Conservation (phyloP, 2,797 vertebrate species). For the Bryconaethiops microstoma region DNA sequence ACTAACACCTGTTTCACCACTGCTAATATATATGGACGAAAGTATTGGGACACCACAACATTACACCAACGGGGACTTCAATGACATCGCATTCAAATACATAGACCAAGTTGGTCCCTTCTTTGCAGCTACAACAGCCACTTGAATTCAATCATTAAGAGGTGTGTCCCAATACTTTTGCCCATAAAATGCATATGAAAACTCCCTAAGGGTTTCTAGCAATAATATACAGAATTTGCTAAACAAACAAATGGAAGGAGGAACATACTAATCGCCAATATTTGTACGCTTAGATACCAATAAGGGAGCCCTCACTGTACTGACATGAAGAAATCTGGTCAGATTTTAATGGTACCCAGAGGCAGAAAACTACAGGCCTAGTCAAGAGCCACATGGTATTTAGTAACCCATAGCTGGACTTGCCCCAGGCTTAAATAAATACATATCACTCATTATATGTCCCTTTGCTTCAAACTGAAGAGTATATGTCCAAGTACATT, state of each 20-base stretch:
- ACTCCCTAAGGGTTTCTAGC: neutral
- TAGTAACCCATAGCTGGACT: conserved; percentile 4
- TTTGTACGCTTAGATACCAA: neutral
- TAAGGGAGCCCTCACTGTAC: conserved; percentile 26
- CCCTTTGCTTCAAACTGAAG: neutral
- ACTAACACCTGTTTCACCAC: too few relatives aligned
- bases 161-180: too few relatives aligned
- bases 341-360: conserved; percentile 30
- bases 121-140: too few relatives aligned
- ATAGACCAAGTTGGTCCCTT: too few relatives aligned
- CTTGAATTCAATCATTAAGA: too few relatives aligned
- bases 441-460: conserved; percentile 31
- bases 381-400: neutral
- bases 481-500: neutral
- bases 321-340: neutral
- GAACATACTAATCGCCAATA: neutral
- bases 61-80: too few relatives aligned
- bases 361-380: conserved; percentile 22
- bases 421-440: conserved; percentile 43
- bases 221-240: neutral
- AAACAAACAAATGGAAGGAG: neutral
- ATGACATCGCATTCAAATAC: too few relatives aligned
- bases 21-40: neutral
- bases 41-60: too few relatives aligned
- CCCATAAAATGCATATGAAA: neutral